These are phyloP conservation scores for Sinonovacula constricta DNA, from an alignment of 1,140 invertebrate species.

Conservation along the genomic window DNA sequence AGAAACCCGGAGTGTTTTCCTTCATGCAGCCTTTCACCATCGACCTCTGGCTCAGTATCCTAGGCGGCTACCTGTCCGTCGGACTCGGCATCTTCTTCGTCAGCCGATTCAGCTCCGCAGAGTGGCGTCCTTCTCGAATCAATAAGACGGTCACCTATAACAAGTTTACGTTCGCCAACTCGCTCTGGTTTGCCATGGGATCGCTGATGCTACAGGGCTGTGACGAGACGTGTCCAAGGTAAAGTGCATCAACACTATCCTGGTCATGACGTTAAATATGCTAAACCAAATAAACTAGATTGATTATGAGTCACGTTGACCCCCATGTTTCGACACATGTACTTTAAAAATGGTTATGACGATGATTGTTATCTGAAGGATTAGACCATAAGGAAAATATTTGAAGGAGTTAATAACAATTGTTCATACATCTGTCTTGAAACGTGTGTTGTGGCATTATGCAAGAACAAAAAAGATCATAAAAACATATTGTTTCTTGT, in stretches of 20 bases:
- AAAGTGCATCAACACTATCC: not conserved
- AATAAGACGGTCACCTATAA: slow-evolving; percentile 62
- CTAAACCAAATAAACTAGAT: no score
- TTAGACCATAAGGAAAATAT: no score
- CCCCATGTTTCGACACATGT: no score
- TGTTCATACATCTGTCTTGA: no score
- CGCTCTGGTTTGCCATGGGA: slow-evolving; percentile 94
- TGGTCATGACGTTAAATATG: not conserved
- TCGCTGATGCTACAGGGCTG: slow-evolving; percentile 99
- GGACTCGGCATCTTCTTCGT: slow-evolving; percentile 93
- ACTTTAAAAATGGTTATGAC: no score
- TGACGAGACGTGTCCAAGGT: slow-evolving; percentile 85
- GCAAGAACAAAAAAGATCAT: no score
- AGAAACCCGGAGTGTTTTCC: slow-evolving; percentile 96
- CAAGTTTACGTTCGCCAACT: slow-evolving; percentile 88
- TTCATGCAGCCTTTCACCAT: slow-evolving; percentile 97
- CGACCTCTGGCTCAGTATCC: slow-evolving; percentile 98
- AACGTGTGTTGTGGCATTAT: no score
- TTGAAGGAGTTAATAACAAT: no score
- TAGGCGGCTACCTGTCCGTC: slow-evolving; percentile 93
- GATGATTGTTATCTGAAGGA: no score
- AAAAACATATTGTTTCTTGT: no score
- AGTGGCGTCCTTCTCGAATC: slow-evolving; percentile 91
- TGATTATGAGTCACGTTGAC: no score
- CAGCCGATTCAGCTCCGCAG: slow-evolving; percentile 95